A percentile compares a stretch with the other conserved stretches of the same genome.
Conservation (phyloP, 2,888 invertebrate genomes). For the Callimorpha dominula region DNA sequence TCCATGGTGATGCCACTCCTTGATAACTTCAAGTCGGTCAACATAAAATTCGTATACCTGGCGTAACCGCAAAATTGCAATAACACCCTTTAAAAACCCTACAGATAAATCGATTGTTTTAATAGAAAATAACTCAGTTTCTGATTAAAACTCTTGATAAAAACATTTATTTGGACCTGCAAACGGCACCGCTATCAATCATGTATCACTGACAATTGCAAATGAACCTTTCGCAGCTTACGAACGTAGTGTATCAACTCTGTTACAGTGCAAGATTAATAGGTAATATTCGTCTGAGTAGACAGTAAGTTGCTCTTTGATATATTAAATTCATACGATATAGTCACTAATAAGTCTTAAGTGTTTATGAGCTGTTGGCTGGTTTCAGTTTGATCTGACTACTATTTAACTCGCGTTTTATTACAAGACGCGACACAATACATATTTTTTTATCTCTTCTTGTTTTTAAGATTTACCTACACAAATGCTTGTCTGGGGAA, state of each 20-base stretch:
- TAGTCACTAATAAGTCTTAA: conserved; percentile 23
- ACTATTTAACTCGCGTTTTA: background rate
- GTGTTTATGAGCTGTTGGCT: conserved; percentile 39
- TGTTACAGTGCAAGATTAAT: conserved; percentile 60
- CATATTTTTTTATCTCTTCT: background rate
- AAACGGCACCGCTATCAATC: conserved; percentile 7
- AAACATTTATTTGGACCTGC: background rate
- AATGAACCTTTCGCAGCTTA: conserved; percentile 3
- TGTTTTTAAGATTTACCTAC: background rate
- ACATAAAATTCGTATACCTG: too few relatives aligned
- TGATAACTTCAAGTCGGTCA: too few relatives aligned
- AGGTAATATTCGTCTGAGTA: conserved; percentile 48
- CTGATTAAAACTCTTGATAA: background rate
- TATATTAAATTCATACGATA: conserved; percentile 52
- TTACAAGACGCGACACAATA: background rate
- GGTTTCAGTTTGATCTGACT: conserved; percentile 16
- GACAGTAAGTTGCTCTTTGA: conserved; percentile 43
- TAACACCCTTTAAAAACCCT: too few relatives aligned
- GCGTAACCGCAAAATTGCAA: too few relatives aligned
- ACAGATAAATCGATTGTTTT: too few relatives aligned
- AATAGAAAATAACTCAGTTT: background rate
- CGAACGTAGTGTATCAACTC: background rate
- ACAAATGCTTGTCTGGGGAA: background rate
- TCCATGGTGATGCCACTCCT: too few relatives aligned
- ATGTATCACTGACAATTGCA: conserved; percentile 5